phyloP scores from a whole-genome alignment of 2,113 vertebrate species.

The Eurystomus gularis region DNA sequence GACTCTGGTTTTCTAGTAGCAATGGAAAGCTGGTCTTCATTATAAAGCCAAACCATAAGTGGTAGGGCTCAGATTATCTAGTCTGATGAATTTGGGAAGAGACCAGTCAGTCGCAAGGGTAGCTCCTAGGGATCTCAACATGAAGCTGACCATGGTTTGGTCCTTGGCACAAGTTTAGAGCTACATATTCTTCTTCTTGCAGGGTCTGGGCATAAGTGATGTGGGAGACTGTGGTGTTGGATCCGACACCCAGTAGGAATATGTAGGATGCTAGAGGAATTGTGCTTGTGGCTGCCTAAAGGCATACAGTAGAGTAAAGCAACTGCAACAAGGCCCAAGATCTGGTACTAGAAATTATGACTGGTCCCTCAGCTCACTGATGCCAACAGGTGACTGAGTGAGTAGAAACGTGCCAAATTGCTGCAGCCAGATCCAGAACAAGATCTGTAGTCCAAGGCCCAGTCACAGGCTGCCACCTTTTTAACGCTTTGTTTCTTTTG shows the following conservation, averaged over 20 bases:
- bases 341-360: background rate
- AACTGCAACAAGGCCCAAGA: background rate
- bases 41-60: background rate
- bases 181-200: background rate
- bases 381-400: background rate
- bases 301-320: background rate
- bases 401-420: background rate
- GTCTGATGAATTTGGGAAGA: background rate
- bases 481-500: background rate
- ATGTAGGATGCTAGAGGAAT: background rate
- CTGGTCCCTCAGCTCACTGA: background rate
- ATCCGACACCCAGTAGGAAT: background rate
- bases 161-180: background rate
- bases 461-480: background rate
- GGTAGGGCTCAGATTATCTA: background rate
- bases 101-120: background rate
- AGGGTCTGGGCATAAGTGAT: background rate
- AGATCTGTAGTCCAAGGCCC: background rate
- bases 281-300: background rate
- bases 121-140: background rate
- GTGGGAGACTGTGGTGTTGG: background rate
- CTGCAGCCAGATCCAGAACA: background rate
- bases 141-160: rapidly evolving
- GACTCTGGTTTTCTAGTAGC: background rate
- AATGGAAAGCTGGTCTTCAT: background rate